Conservation (phyloP, 2,113 vertebrate genomes). For the Myanophis thanlyinensis region DNA sequence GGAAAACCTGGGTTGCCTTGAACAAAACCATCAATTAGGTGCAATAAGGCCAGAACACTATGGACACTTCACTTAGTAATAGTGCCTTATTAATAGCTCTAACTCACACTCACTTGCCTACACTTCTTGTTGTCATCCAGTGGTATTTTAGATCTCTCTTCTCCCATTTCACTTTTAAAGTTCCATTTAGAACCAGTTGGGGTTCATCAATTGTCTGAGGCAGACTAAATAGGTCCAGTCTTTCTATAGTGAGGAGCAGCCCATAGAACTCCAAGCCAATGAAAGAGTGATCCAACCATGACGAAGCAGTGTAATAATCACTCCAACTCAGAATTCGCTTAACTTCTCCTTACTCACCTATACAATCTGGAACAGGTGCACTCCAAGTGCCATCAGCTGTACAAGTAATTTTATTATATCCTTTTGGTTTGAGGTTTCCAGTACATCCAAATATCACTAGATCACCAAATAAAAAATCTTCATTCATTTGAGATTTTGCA, state of each 20-base stretch:
- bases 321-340: background rate
- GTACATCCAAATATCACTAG: constrained; percentile 76
- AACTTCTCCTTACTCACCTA: constrained; percentile 68
- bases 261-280: background rate
- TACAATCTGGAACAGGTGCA: constrained; percentile 70
- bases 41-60: background rate
- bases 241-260: background rate
- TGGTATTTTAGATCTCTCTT: background rate
- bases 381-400: constrained; percentile 75
- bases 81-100: too few species aligned
- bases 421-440: constrained; percentile 52
- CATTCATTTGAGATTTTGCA: constrained; percentile 38
- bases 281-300: background rate
- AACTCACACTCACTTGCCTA: background rate
- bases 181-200: background rate
- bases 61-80: background rate
- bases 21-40: background rate
- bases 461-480: constrained; percentile 69
- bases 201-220: background rate
- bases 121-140: background rate
- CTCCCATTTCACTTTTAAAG: background rate
- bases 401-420: constrained; percentile 70
- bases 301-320: background rate
- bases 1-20: background rate
- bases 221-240: background rate